phyloP scores from a whole-genome alignment of 1,140 invertebrate genomes.

The Heliconius eleuchia region DNA sequence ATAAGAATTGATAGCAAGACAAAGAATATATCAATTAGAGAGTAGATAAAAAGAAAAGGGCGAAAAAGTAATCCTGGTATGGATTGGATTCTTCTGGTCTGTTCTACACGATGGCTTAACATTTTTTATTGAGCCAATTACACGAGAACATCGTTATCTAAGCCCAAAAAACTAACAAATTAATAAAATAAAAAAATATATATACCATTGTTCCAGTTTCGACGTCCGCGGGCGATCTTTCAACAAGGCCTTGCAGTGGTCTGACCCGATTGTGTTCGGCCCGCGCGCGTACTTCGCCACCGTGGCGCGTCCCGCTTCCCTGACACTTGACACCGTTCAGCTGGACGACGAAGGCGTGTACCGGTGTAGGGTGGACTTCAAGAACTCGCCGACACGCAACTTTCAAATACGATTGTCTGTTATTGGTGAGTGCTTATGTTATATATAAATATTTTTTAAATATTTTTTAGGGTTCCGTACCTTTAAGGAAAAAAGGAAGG shows the following conservation, averaged over 20 bases:
- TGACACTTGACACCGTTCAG: slow-evolving; percentile 90
- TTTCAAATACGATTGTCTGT: slow-evolving; percentile 94
- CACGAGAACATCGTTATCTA: not conserved
- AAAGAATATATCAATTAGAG: too few species aligned
- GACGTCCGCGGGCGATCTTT: slow-evolving; percentile 90
- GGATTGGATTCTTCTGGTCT: too few species aligned
- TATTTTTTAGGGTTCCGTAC: too few species aligned
- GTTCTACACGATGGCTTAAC: too few species aligned
- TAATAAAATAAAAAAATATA: slow-evolving; percentile 22
- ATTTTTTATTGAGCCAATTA: too few species aligned
- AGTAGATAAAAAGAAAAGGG: too few species aligned
- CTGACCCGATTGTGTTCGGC: slow-evolving; percentile 88
- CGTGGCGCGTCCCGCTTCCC: slow-evolving; percentile 86
- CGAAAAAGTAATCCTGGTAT: too few species aligned
- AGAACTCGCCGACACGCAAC: slow-evolving; percentile 93
- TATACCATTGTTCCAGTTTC: slow-evolving; percentile 83
- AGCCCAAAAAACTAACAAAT: not conserved
- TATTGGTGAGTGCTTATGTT: slow-evolving; percentile 87
- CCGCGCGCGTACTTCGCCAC: slow-evolving; percentile 90
- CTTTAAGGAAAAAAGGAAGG: too few species aligned
- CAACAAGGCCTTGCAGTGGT: slow-evolving; percentile 89
- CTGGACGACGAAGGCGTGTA: slow-evolving; percentile 92
- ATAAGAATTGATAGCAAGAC: too few species aligned
- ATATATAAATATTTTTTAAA: too few species aligned
- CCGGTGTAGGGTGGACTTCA: slow-evolving; percentile 59